Conservation (phyloP, 2,888 invertebrate genomes). For the Portevinia maculata region DNA sequence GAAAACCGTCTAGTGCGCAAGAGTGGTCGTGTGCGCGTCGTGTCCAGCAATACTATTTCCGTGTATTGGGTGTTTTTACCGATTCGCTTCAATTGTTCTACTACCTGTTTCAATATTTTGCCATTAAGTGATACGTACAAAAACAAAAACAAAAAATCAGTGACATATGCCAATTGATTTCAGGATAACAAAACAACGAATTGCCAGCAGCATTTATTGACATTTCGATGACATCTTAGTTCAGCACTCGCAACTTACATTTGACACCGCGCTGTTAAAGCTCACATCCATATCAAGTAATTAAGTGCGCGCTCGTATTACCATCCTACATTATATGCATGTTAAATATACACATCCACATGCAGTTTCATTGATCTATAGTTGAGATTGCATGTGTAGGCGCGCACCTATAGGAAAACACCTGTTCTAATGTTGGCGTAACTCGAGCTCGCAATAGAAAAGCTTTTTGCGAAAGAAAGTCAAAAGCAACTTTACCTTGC, state of each 20-base stretch:
- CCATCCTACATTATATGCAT: background rate
- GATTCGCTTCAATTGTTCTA: slow-evolving; percentile 36
- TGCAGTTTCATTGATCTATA: slow-evolving; percentile 44
- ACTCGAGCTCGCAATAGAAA: slow-evolving; percentile 49
- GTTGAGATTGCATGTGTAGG: slow-evolving; percentile 58
- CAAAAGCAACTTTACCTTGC: slow-evolving; percentile 13
- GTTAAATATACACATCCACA: slow-evolving; percentile 36
- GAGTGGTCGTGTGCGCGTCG: slow-evolving; percentile 77
- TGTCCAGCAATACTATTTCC: slow-evolving; percentile 66
- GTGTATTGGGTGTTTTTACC: slow-evolving; percentile 52
- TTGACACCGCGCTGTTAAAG: slow-evolving; percentile 57
- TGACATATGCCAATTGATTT: slow-evolving; percentile 58
- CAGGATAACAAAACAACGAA: slow-evolving; percentile 6
- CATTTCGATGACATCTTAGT: slow-evolving; percentile 61
- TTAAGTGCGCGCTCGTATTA: slow-evolving; percentile 27
- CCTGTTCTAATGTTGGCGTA: slow-evolving; percentile 66
- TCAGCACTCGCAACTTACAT: slow-evolving; percentile 29
- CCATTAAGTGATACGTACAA: slow-evolving; percentile 46
- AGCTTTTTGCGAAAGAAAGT: slow-evolving; percentile 51
- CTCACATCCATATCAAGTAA: slow-evolving; percentile 39
- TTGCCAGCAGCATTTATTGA: slow-evolving; percentile 34
- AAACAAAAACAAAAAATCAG: slow-evolving; percentile 42
- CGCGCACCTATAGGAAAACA: slow-evolving; percentile 64
- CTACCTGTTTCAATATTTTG: slow-evolving; percentile 11
- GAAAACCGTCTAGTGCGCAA: slow-evolving; percentile 78